Conservation (phyloP, 2,888 invertebrate species). For the Stegophylla sp. region DNA sequence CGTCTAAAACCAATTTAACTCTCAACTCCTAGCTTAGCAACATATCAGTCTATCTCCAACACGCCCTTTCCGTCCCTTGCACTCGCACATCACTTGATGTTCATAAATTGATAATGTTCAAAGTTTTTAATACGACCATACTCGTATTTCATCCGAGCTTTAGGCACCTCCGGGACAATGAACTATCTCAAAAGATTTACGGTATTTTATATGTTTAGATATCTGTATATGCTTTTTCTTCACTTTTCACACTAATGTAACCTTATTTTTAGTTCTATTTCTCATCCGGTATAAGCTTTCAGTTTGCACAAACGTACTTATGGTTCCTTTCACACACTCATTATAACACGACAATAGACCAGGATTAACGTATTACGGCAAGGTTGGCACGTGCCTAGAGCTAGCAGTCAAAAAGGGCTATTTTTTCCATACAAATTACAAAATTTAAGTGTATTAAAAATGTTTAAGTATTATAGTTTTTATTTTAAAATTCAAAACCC, state of each 20-base stretch:
- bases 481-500: too few relatives aligned
- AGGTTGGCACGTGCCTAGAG: too few relatives aligned
- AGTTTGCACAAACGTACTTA: conserved; percentile 6
- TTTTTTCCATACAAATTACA: too few relatives aligned
- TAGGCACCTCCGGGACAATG: conserved; percentile 31
- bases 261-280: conserved; percentile 18
- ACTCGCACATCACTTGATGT: conserved; percentile 34
- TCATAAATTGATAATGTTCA: conserved; percentile 56
- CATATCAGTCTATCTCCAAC: conserved; percentile 29
- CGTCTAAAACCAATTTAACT: conserved; percentile 54
- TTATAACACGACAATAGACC: neutral
- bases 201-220: conserved; percentile 47
- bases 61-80: neutral
- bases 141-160: conserved; percentile 53
- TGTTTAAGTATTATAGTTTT: too few relatives aligned
- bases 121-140: conserved; percentile 40
- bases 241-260: conserved; percentile 20
- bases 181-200: conserved; percentile 53
- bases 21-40: conserved; percentile 14
- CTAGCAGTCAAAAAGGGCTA: too few relatives aligned
- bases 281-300: neutral
- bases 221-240: conserved; percentile 30
- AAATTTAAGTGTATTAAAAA: too few relatives aligned
- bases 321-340: neutral
- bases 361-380: too few relatives aligned